A percentile compares a stretch with the other conserved stretches of the same genome.
These are phyloP conservation scores for Catamblyrhynchus diadema DNA, from an alignment of 2,797 vertebrate species.

Conservation along the genomic window DNA sequence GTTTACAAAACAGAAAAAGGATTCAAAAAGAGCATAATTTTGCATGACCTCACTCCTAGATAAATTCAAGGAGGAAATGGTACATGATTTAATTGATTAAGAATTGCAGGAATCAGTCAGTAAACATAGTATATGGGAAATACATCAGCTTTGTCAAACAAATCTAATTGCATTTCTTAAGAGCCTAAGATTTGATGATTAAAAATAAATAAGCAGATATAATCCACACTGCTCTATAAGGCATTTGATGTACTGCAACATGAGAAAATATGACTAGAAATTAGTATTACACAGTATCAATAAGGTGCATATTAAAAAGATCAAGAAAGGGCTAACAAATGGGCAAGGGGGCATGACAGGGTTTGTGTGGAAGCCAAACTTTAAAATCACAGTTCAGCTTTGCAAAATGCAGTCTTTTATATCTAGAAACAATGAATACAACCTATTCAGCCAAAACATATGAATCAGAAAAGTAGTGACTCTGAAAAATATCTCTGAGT, in stretches of 20 bases:
- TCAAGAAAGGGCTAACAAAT: not conserved
- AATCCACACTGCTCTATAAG: not conserved
- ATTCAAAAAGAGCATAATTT: not conserved
- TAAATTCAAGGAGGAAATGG: not conserved
- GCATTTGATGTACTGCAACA: not conserved
- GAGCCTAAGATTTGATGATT: not conserved
- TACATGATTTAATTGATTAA: not conserved
- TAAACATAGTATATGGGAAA: not conserved
- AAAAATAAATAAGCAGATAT: not conserved
- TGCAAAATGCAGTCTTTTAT: not conserved
- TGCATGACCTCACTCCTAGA: not conserved
- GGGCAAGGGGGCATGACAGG: rapidly evolving
- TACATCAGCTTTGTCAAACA: not conserved
- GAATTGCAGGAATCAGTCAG: not conserved
- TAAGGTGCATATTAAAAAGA: not conserved
- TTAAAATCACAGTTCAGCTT: not conserved
- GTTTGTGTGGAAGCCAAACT: not conserved
- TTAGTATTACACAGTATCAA: not conserved
- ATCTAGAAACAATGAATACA: not conserved
- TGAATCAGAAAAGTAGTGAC: not conserved
- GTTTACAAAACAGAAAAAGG: constrained; percentile 33
- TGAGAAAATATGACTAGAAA: not conserved
- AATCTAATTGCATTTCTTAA: not conserved
- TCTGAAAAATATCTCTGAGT: not conserved
- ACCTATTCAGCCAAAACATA: not conserved